These are phyloP conservation scores for Conus ventricosus DNA, from an alignment of 1,140 invertebrate genomes.

Conservation along the genomic window DNA sequence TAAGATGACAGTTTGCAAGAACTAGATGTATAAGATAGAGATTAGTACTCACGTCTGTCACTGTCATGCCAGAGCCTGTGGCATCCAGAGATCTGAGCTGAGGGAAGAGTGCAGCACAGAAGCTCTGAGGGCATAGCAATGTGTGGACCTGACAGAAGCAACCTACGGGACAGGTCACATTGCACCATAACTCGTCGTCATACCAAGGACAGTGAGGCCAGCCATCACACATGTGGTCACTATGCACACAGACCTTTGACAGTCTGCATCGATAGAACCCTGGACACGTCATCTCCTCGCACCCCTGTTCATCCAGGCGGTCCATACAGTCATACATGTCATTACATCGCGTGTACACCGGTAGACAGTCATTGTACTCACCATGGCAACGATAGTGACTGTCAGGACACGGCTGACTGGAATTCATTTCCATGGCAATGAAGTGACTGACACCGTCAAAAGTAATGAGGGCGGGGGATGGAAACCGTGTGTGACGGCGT, in stretches of 20 bases:
- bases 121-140: background rate
- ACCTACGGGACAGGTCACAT: slow-evolving; percentile 43
- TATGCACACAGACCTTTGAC: slow-evolving; percentile 32
- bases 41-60: background rate
- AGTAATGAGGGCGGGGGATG: too few species aligned
- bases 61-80: background rate
- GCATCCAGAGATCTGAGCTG: background rate
- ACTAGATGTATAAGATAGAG: background rate
- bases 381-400: too few species aligned
- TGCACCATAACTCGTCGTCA: slow-evolving; percentile 38
- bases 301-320: background rate
- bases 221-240: slow-evolving; percentile 24
- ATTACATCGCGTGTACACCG: slow-evolving; percentile 18
- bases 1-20: background rate
- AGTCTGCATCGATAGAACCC: slow-evolving; percentile 29
- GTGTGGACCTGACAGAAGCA: slow-evolving; percentile 27
- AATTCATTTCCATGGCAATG: too few species aligned
- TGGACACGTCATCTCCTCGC: slow-evolving; percentile 28
- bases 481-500: too few species aligned
- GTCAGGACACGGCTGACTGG: too few species aligned
- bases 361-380: background rate
- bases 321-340: slow-evolving; percentile 6
- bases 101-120: background rate
- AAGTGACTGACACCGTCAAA: too few species aligned
- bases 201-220: slow-evolving; percentile 34